Evolutionary conservation across 2,797 vertebrate genomes (phyloP).

Genomic region (Sphenopsis melanotis): DNA sequence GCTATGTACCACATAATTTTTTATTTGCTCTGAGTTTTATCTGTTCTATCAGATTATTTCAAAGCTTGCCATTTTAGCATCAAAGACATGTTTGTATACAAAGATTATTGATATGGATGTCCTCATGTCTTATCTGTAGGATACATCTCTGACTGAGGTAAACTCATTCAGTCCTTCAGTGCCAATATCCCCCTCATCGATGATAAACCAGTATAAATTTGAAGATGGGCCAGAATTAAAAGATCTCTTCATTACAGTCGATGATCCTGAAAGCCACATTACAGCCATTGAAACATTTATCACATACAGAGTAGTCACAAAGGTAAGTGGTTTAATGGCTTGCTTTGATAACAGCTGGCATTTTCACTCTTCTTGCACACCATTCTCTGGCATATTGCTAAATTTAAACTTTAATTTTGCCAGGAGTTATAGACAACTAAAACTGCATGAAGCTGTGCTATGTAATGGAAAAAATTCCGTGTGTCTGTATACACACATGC

Average conservation of each 20-base stretch:
- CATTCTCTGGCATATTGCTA: not conserved
- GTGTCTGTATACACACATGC: not conserved
- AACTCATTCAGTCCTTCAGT: slow-evolving; percentile 78
- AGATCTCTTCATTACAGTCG: slow-evolving; percentile 91
- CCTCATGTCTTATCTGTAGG: slow-evolving; percentile 70
- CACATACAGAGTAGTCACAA: slow-evolving; percentile 88
- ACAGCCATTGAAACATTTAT: slow-evolving; percentile 95
- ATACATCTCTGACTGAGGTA: slow-evolving; percentile 78
- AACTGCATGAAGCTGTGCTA: not conserved
- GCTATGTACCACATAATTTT: not conserved
- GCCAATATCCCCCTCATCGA: slow-evolving; percentile 87
- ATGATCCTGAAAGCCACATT: slow-evolving; percentile 91
- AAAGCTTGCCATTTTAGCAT: not conserved
- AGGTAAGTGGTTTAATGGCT: slow-evolving; percentile 73
- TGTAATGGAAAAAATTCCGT: not conserved
- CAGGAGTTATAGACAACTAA: not conserved
- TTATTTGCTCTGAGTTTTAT: not conserved
- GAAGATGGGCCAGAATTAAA: slow-evolving; percentile 81
- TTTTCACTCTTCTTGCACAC: not conserved
- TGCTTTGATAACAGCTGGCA: not conserved
- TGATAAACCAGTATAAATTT: slow-evolving; percentile 92
- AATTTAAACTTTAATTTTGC: not conserved
- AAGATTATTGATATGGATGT: not conserved
- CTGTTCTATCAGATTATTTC: not conserved
- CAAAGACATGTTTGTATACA: not conserved